Percentiles rank a stretch among this genome's conserved stretches.
Conservation (phyloP, 1,140 invertebrate genomes). For the Acromyrmex echinatior region DNA sequence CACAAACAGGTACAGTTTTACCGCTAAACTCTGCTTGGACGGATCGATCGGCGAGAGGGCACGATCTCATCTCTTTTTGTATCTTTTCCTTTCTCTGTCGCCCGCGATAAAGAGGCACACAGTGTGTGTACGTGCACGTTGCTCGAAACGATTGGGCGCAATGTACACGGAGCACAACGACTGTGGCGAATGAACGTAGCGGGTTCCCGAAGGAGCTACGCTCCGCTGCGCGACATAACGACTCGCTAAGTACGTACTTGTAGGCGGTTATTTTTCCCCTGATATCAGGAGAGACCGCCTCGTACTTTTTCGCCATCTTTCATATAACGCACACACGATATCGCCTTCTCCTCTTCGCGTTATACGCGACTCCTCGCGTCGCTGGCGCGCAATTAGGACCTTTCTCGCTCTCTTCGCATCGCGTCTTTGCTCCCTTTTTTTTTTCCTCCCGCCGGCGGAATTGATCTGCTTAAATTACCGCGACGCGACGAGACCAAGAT, state of each 20-base stretch:
- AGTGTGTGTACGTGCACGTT: constrained; percentile 33
- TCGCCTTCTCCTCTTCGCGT: constrained; percentile 35
- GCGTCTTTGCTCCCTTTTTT: neutral
- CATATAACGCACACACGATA: constrained; percentile 36
- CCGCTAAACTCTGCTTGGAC: neutral
- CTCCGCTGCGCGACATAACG: constrained; percentile 77
- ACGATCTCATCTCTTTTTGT: constrained; percentile 43
- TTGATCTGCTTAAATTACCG: constrained; percentile 68
- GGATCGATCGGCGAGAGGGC: constrained; percentile 33
- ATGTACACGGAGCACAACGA: constrained; percentile 63
- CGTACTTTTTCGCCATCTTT: constrained; percentile 71
- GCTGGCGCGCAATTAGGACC: constrained; percentile 46
- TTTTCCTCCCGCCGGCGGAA: constrained; percentile 18
- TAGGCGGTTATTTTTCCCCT: constrained; percentile 79
- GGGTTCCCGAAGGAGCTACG: constrained; percentile 80
- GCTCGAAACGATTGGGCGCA: constrained; percentile 54
- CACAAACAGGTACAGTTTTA: neutral
- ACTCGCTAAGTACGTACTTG: constrained; percentile 80
- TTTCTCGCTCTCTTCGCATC: neutral
- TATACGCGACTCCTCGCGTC: constrained; percentile 19
- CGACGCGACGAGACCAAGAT: neutral
- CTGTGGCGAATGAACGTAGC: constrained; percentile 60
- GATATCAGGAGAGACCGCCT: constrained; percentile 66
- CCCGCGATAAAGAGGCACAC: constrained; percentile 32
- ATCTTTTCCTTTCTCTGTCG: constrained; percentile 10